These are phyloP conservation scores for Calosoma granatense DNA, from an alignment of 1,140 invertebrate species.

Conservation along the genomic window DNA sequence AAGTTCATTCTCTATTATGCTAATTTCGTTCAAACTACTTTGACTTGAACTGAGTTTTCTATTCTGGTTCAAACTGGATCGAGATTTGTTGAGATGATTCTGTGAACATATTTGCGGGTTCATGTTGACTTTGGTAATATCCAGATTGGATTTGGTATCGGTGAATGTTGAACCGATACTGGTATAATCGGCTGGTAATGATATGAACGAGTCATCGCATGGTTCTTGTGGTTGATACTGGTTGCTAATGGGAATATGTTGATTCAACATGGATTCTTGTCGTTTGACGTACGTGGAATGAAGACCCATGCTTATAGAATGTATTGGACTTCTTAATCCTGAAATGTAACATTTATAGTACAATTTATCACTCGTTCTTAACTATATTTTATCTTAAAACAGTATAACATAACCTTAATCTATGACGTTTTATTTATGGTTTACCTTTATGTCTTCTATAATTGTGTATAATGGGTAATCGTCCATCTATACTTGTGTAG, in stretches of 20 bases:
- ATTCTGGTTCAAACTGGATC: not conserved
- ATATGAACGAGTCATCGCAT: not conserved
- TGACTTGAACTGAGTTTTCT: not conserved
- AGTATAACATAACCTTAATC: too few species aligned
- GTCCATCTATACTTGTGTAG: slow-evolving; percentile 39
- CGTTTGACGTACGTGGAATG: not conserved
- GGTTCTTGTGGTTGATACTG: not conserved
- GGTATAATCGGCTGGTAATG: not conserved
- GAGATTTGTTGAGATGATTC: not conserved
- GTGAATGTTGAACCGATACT: not conserved
- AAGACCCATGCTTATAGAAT: slow-evolving; percentile 2
- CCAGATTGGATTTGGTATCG: not conserved
- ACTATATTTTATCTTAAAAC: too few species aligned
- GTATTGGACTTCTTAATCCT: slow-evolving; percentile 1
- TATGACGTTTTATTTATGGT: slow-evolving; percentile 5
- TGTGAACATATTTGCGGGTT: too few species aligned
- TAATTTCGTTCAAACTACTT: not conserved
- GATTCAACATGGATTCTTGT: not conserved
- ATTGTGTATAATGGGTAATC: slow-evolving; percentile 36
- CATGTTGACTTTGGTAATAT: not conserved
- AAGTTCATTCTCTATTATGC: not conserved
- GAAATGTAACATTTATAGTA: not conserved
- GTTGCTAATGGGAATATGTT: not conserved
- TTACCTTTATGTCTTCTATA: slow-evolving; percentile 34
- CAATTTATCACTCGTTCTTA: not conserved